phyloP scores from a whole-genome alignment of 1,140 invertebrate genomes.

The Ectropis grisescens region DNA sequence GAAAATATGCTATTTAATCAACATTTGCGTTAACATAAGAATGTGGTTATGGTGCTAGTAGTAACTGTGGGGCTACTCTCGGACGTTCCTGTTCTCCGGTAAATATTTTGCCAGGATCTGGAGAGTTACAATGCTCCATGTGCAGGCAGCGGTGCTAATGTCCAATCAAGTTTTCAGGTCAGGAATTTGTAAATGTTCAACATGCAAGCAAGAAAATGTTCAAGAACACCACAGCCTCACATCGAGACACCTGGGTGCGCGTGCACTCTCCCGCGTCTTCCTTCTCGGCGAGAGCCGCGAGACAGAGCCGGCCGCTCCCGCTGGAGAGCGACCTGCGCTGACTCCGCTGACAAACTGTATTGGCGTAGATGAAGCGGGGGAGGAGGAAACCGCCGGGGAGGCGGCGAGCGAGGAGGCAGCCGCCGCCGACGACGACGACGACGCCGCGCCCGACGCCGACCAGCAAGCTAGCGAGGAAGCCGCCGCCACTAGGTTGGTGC shows the following conservation, averaged over 20 bases:
- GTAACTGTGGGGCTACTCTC: too few species aligned
- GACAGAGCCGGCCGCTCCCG: constrained; percentile 44
- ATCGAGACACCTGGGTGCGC: too few species aligned
- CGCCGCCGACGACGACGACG: constrained; percentile 23
- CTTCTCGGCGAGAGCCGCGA: constrained; percentile 28
- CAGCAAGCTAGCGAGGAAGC: constrained; percentile 53
- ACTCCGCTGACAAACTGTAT: constrained; percentile 34
- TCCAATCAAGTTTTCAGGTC: constrained; percentile 68
- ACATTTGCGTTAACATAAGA: too few species aligned
- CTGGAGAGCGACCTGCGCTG: constrained; percentile 50
- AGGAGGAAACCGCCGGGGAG: constrained; percentile 25
- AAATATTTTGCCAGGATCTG: too few species aligned
- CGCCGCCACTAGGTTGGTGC: constrained; percentile 60
- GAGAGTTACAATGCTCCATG: too few species aligned
- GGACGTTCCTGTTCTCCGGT: too few species aligned
- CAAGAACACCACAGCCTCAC: constrained; percentile 4
- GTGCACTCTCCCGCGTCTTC: too few species aligned
- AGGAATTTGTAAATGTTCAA: constrained; percentile 32
- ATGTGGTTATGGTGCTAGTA: too few species aligned
- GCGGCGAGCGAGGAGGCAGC: constrained; percentile 21
- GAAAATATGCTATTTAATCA: too few species aligned
- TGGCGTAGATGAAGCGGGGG: constrained; percentile 52
- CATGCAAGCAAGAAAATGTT: constrained; percentile 18
- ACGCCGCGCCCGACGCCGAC: constrained; percentile 27
- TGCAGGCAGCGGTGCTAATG: constrained; percentile 58